Conservation (phyloP, 2,113 vertebrate genomes). For the Anguilla japonica region DNA sequence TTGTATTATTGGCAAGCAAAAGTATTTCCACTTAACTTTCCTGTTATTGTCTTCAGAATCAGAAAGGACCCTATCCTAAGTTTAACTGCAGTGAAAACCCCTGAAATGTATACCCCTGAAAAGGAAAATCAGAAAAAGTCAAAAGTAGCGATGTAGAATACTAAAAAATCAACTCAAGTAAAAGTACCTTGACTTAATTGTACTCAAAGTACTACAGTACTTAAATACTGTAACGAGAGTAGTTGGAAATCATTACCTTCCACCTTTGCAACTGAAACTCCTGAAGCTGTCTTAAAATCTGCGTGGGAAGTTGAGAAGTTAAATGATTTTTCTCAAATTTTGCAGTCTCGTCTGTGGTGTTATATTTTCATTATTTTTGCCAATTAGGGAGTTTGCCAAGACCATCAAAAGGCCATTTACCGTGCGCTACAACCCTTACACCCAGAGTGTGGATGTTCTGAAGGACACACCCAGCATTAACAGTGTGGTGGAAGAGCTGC, state of each 20-base stretch:
- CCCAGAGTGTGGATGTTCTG: slow-evolving; percentile 87
- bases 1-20: no score
- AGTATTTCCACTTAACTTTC: no score
- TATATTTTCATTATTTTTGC: background rate
- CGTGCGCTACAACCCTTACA: slow-evolving; percentile 93
- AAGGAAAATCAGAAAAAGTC: no score
- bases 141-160: background rate
- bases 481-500: slow-evolving; percentile 83
- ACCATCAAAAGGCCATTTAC: slow-evolving; percentile 96
- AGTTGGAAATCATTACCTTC: background rate
- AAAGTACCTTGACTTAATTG: no score
- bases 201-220: no score
- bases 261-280: background rate
- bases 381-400: slow-evolving; percentile 91
- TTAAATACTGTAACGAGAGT: no score
- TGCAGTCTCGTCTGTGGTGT: background rate
- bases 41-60: no score
- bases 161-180: no score
- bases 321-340: background rate
- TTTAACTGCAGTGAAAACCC: no score
- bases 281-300: no score
- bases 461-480: slow-evolving; percentile 88
- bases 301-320: background rate
- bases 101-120: no score
- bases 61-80: no score